Evolutionary conservation across 2,888 invertebrate species (phyloP), one percentile per base, ranked within the genome.

Genomic region (Lypha dubia): DNA sequence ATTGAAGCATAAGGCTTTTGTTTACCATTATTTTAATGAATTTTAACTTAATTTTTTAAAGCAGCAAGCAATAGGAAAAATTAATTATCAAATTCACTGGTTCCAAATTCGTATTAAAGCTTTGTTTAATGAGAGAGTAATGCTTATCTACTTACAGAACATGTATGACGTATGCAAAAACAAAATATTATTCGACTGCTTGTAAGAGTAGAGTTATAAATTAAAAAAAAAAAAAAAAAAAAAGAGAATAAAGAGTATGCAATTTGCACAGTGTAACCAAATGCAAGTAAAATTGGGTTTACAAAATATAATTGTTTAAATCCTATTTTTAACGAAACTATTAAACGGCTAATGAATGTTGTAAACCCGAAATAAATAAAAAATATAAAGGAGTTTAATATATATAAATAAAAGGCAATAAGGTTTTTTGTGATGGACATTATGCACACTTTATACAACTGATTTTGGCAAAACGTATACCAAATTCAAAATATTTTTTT

Each of bases 11-110:
- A 15, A 15, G 6, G 17, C 6, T 49, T 20, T 7, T 20, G 1
- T 17, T 7, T 17, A 6, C 3, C 9, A 49, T 8, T 20, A 20
- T 17, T 49, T 49, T 49, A 20, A 49, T 49, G 49, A 13, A 49
- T 17, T 49, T 20, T 20, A 20, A 44, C n/a, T 15, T 44, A 2
- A n/a, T 44, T n/a, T 49, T 49, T 20, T 1, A 20, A 17, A 20
- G 20, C 49, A 49, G 4, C 49, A 49, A 17, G 9, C n/a, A 20
- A 9, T 49, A 38, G 9, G 2, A 20, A 46, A 46, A 49, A 49
- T 49, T 49, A 49, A 49, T 49, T 49, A 49, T 49, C 49, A 17
- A 49, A 49, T 49, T 49, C 49, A 49, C 49, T 49, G 49, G 49
- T 17, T 49, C 17, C 49, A 20, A 9, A 20, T 20, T 49, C 5